These are phyloP conservation scores for Galago senegalensis DNA, from an alignment of 2,797 vertebrate species.

Conservation along the genomic window DNA sequence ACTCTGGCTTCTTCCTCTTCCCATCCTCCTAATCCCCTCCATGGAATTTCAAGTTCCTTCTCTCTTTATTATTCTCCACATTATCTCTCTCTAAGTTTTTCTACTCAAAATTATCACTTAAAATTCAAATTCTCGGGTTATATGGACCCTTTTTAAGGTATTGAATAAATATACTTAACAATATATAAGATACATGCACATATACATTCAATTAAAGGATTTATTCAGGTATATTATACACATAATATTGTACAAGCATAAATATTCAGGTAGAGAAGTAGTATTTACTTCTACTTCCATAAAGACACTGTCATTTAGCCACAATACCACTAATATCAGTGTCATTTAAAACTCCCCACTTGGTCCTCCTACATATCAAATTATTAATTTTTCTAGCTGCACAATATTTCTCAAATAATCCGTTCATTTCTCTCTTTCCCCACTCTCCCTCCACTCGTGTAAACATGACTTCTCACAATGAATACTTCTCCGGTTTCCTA, in stretches of 20 bases:
- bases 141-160: background rate
- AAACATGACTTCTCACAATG: background rate
- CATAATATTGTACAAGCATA: background rate
- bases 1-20: background rate
- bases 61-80: background rate
- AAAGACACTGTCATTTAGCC: background rate
- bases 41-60: background rate
- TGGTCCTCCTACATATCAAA: background rate
- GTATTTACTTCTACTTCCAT: background rate
- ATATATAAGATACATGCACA: background rate
- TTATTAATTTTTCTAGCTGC: background rate
- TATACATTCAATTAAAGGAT: background rate
- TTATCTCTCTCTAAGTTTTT: background rate
- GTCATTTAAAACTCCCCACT: background rate
- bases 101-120: background rate
- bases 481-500: background rate
- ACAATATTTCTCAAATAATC: background rate
- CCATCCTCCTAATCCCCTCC: background rate
- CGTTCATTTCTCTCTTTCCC: background rate
- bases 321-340: background rate
- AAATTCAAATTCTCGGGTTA: background rate
- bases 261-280: background rate
- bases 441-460: background rate
- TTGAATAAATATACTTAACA: background rate
- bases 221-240: background rate